Percentiles rank a stretch among this genome's conserved stretches.
Evolutionary conservation across 2,797 vertebrate species (phyloP).

Genomic region (Cossypha dichroa): DNA sequence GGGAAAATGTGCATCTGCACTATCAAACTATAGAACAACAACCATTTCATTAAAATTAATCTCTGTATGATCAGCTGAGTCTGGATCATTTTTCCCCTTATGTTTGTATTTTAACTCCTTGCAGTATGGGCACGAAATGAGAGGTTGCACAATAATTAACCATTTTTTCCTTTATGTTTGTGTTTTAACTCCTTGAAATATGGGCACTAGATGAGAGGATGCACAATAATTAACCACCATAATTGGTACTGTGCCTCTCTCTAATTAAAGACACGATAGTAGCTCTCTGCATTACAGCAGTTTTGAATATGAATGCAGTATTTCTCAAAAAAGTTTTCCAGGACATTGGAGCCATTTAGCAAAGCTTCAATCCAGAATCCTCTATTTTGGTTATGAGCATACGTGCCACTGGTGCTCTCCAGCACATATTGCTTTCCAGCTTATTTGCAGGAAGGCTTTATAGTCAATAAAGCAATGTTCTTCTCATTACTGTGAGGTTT

Average conservation of each 20-base stretch:
- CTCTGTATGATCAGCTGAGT: background rate
- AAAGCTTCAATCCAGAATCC: background rate
- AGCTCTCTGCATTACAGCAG: background rate
- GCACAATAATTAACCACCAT: background rate
- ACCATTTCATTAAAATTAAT: slow-evolving; percentile 32
- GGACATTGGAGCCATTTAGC: background rate
- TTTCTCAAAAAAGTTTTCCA: background rate
- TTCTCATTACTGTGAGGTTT: slow-evolving; percentile 15
- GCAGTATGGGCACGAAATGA: background rate
- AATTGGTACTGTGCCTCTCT: background rate
- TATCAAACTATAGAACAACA: slow-evolving; percentile 10
- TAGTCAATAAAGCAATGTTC: slow-evolving; percentile 12
- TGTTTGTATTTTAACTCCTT: background rate
- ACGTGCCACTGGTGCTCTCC: background rate
- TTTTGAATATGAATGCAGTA: background rate
- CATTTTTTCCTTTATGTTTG: background rate
- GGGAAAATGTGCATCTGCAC: slow-evolving; percentile 11
- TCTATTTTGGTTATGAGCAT: background rate
- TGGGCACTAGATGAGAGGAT: background rate
- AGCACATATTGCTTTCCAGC: slow-evolving; percentile 3
- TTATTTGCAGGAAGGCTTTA: slow-evolving; percentile 40
- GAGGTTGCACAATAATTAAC: background rate
- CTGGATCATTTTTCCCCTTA: background rate
- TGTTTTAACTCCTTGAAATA: background rate
- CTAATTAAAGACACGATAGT: background rate